Evolutionary conservation across 1,140 invertebrate species (phyloP), one percentile per base, ranked within the genome.

Genomic region (Centruroides vittatus): DNA sequence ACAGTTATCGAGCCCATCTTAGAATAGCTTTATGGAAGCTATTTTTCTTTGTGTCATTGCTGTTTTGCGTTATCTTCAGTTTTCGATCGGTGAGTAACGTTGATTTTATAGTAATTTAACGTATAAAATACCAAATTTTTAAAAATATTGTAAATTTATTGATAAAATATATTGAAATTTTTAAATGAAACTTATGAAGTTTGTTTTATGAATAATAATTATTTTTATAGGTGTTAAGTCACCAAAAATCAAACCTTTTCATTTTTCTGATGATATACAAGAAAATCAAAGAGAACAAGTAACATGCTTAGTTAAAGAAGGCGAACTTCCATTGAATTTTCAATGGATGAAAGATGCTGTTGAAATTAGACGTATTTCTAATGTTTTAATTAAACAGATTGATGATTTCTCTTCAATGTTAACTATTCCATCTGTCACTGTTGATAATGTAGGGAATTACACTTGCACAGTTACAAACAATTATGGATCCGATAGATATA

Each of bases 381-480:
- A n/a, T n/a, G 12, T 56, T 10, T 11, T 35, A 12, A 11, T 51
- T 51, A n/a, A 51, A 57, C 34, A 50, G 34, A n/a, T 23, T 54
- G n/a, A 61, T 10, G 8, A 57, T 35, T 61, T 64, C 46, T 9
- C 12, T 6, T 64, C 61, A 9, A 23, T 55, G n/a, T 41, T 63
- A n/a, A 63, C 23, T 23, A 53, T 63, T 41, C 6, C 8, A 3
- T 47, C 13, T 0, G 12, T 63, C 11, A 10, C 4, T 48, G 5
- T 34, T 12, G 10, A n/a, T 10, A 50, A 66, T 48, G 50, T 64
- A 7, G 63, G 58, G 11, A 66, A 65, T 48, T 66, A 66, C 46
- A 61, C 61, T 7, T 66, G 65, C 56, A 55, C 23, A 35, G 65
- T 48, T 6, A n/a, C 56, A 5, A 65, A 65, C 58, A n/a, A n/a